Evolutionary conservation across 2,888 invertebrate genomes (phyloP).

Genomic region (Eueremaeus valkanovi): DNA sequence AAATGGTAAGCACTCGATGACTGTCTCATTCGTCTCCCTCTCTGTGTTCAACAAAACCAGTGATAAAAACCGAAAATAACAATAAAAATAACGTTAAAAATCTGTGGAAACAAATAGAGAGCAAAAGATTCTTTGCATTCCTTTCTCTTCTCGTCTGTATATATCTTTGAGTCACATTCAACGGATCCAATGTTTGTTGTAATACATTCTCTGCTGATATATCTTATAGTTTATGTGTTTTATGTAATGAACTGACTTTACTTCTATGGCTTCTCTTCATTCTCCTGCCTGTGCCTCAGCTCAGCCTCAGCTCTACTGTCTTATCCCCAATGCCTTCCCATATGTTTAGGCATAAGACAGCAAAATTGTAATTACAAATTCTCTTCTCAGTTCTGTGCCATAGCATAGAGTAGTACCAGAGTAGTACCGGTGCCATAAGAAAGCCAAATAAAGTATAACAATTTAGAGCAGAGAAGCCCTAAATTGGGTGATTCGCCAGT

Average conservation of each 20-base stretch:
- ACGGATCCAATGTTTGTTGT: not conserved
- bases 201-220: not conserved
- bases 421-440: constrained; percentile 2
- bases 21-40: not conserved
- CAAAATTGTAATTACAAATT: constrained; percentile 13
- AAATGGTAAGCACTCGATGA: not conserved
- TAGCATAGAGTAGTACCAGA: no score
- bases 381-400: not conserved
- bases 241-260: constrained; percentile 26
- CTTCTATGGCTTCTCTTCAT: not conserved
- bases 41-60: not conserved
- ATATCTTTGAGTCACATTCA: no score
- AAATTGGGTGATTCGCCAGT: constrained; percentile 30
- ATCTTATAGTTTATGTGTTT: constrained; percentile 23
- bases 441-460: constrained; percentile 28
- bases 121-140: constrained; percentile 1
- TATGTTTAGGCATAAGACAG: not conserved
- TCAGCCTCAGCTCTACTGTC: not conserved
- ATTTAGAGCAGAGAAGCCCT: constrained; percentile 19
- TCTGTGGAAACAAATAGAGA: not conserved
- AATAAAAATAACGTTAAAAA: constrained; percentile 1
- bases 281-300: not conserved
- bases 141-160: no score
- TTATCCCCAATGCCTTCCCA: constrained; percentile 7
- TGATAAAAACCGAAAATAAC: not conserved